Conservation (phyloP, 2,113 vertebrate genomes). For the Balaenoptera acutorostrata region DNA sequence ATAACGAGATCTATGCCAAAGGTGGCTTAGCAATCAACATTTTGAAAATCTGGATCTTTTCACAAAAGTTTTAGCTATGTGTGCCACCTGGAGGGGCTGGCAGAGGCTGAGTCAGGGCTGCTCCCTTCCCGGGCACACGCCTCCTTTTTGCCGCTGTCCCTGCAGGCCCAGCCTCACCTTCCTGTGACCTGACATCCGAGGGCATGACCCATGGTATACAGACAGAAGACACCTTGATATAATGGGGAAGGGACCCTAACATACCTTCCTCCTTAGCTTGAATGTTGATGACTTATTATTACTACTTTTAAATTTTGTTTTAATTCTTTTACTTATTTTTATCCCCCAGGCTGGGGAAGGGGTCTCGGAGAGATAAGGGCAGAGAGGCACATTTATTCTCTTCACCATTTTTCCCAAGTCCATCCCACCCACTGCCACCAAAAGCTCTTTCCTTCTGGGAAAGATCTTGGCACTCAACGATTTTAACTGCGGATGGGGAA, state of each 20-base stretch:
- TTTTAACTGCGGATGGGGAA: not conserved
- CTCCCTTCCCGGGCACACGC: accelerated
- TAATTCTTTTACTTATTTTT: not conserved
- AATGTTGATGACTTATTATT: not conserved
- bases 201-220: accelerated
- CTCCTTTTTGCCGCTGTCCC: not conserved
- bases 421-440: no score
- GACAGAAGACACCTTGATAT: accelerated
- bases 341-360: not conserved
- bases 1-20: not conserved
- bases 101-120: not conserved
- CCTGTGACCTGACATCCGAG: accelerated
- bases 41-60: not conserved
- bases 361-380: not conserved
- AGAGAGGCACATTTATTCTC: not conserved
- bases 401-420: not conserved
- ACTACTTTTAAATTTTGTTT: not conserved
- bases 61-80: not conserved
- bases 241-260: not conserved
- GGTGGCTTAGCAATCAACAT: not conserved
- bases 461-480: no score
- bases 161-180: not conserved
- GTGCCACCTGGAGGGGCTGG: not conserved
- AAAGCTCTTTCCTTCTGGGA: not conserved
- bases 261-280: not conserved